Percentiles rank a stretch among this genome's conserved stretches.
These are phyloP conservation scores for Polydrusus cervinus DNA, from an alignment of 2,888 invertebrate species.

Conservation along the genomic window DNA sequence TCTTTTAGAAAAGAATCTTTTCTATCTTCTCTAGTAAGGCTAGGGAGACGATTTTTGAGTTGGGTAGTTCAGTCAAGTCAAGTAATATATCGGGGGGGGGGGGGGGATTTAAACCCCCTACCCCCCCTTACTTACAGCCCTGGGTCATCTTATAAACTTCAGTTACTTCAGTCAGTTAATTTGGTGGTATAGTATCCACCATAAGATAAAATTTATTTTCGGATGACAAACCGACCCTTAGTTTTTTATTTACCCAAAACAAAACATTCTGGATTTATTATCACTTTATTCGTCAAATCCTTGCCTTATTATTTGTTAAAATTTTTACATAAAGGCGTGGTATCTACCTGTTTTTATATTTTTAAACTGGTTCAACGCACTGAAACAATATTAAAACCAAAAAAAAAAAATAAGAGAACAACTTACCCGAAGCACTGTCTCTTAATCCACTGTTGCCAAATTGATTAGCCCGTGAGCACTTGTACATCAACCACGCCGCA, in stretches of 20 bases:
- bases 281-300: too few relatives aligned
- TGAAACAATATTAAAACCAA: not conserved
- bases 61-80: too few relatives aligned
- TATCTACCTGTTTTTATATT: not conserved
- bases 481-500: conserved; percentile 27
- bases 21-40: too few relatives aligned
- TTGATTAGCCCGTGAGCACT: conserved; percentile 31
- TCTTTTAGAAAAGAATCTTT: too few relatives aligned
- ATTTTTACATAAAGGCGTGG: conserved; percentile 8
- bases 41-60: too few relatives aligned
- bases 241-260: not conserved
- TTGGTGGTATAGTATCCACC: too few relatives aligned
- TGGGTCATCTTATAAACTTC: too few relatives aligned
- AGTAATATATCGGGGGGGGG: too few relatives aligned
- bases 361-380: conserved; percentile 7
- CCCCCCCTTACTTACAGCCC: too few relatives aligned
- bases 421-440: conserved; percentile 37
- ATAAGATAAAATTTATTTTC: too few relatives aligned
- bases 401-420: conserved; percentile 11
- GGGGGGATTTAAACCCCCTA: too few relatives aligned
- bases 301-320: not conserved
- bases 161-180: too few relatives aligned
- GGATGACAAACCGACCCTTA: not conserved
- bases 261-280: not conserved
- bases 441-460: conserved; percentile 37